Conservation (phyloP, 2,888 invertebrate species). For the Branchellion lobata region DNA sequence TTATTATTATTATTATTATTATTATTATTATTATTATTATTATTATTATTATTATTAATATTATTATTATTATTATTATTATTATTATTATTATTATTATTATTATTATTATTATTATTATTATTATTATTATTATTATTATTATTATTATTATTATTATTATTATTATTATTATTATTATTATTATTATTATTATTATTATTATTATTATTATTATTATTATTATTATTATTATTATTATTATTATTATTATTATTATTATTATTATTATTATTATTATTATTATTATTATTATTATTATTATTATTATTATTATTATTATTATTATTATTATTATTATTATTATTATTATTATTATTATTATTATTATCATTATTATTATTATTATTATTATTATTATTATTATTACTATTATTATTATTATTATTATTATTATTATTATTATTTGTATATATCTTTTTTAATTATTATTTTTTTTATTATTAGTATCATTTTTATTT, state of each 20-base stretch:
- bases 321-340: background rate
- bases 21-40: background rate
- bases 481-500: too few species aligned
- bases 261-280: conserved; percentile 1
- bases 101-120: conserved; percentile 15
- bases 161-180: background rate
- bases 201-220: conserved; percentile 19
- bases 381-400: too few species aligned
- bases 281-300: background rate
- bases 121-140: conserved; percentile 23
- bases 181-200: conserved; percentile 20
- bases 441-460: too few species aligned
- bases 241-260: background rate
- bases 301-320: background rate
- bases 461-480: too few species aligned
- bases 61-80: conserved; percentile 32
- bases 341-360: conserved; percentile 12
- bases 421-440: too few species aligned
- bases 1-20: background rate
- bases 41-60: conserved; percentile 34
- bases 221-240: background rate
- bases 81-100: conserved; percentile 28
- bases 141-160: conserved; percentile 34
- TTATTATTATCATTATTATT: too few species aligned
- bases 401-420: too few species aligned